Conservation (phyloP, 2,888 invertebrate species). For the Cephalotes varians region DNA sequence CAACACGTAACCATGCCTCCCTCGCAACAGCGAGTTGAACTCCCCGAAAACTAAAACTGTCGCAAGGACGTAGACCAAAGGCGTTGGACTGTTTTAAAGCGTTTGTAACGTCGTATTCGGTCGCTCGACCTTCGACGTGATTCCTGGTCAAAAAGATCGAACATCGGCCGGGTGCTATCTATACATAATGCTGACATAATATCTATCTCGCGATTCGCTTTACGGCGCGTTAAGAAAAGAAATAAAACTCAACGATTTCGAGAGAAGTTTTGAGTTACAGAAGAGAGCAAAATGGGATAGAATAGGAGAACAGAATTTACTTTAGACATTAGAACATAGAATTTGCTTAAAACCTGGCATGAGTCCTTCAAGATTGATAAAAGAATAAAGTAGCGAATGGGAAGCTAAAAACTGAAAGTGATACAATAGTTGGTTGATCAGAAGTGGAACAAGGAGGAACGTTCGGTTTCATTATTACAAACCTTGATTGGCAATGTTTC, state of each 20-base stretch:
- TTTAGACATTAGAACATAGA: background rate
- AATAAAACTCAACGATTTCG: conserved; percentile 60
- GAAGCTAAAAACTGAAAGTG: background rate
- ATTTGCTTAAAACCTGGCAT: background rate
- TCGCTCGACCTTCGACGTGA: conserved; percentile 67
- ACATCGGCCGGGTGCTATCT: conserved; percentile 62
- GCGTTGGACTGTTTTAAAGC: conserved; percentile 42
- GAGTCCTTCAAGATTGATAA: background rate
- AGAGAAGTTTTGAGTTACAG: background rate
- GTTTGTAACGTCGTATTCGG: conserved; percentile 34
- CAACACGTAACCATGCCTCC: conserved; percentile 44
- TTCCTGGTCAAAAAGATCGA: conserved; percentile 69
- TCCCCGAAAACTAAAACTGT: conserved; percentile 54
- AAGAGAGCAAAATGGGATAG: background rate
- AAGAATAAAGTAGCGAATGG: background rate
- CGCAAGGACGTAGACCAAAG: conserved; percentile 54
- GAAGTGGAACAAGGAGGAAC: conserved; percentile 7
- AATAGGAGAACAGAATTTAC: background rate
- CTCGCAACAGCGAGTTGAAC: conserved; percentile 37
- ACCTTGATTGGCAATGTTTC: conserved; percentile 15
- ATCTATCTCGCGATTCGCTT: conserved; percentile 29
- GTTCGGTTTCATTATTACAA: conserved; percentile 21
- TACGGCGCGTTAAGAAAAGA: conserved; percentile 50
- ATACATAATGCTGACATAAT: conserved; percentile 76
- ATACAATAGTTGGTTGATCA: background rate